Evolutionary conservation across 2,888 invertebrate species (phyloP).

Genomic region (Biston betularia): DNA sequence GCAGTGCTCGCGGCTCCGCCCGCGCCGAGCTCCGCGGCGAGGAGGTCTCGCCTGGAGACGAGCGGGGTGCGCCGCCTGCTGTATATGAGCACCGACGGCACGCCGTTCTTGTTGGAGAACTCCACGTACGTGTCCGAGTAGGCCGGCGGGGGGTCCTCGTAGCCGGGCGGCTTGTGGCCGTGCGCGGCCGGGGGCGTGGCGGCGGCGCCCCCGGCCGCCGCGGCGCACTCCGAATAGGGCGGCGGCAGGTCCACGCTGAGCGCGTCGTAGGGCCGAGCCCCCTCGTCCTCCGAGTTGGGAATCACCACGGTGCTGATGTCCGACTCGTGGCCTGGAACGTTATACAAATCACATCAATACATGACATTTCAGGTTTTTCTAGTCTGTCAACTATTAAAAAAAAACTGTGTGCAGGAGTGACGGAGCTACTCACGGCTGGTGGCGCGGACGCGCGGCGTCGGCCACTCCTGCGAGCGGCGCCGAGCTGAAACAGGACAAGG

Average conservation of each 20-base stretch:
- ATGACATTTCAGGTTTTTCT: no score
- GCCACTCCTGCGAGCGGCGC: slow-evolving; percentile 62
- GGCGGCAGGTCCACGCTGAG: slow-evolving; percentile 61
- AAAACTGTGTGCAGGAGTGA: no score
- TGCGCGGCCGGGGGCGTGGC: slow-evolving; percentile 9
- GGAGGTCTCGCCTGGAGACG: neutral
- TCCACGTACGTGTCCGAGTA: slow-evolving; percentile 69
- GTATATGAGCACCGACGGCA: slow-evolving; percentile 58
- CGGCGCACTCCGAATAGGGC: slow-evolving; percentile 65
- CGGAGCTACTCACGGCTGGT: slow-evolving; percentile 52
- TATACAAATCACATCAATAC: neutral
- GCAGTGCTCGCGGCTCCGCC: neutral
- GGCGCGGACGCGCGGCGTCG: slow-evolving; percentile 63
- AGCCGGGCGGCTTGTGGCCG: slow-evolving; percentile 6
- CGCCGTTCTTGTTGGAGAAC: slow-evolving; percentile 57
- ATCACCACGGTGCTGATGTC: slow-evolving; percentile 20
- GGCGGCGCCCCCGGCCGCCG: neutral
- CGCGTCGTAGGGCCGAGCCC: slow-evolving; percentile 7
- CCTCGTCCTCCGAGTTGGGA: slow-evolving; percentile 6
- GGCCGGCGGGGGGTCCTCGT: slow-evolving; percentile 71
- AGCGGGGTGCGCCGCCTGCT: slow-evolving; percentile 39
- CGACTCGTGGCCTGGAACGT: slow-evolving; percentile 5
- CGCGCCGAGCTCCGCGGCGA: neutral
- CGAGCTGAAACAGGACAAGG: slow-evolving; percentile 12
- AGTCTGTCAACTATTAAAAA: no score